Base-by-base conservation (phyloP, 2,888 invertebrate species). In the Druceiella hillmani region DNA sequence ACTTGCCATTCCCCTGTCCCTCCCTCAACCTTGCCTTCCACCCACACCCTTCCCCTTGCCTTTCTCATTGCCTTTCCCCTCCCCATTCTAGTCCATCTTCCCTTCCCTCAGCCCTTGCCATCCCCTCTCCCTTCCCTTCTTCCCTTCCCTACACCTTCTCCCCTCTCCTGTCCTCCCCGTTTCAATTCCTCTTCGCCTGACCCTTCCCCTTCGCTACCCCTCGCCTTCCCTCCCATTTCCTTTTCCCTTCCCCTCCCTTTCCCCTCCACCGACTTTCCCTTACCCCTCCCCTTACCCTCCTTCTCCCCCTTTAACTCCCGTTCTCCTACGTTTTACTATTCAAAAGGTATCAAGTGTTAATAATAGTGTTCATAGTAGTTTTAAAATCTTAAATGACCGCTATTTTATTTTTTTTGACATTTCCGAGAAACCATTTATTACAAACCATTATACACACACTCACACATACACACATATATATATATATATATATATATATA, bases 221-320 rank as follows among this genome's bases (percentile, higher is more conserved):
- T n/a, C 9, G 6, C 9, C 22, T 7, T 20, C 22, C 22, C 22
- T n/a, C 22, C 6, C 22, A 6, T n/a, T 7, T n/a, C 22, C 22
- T 20, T 20, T n/a, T n/a, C 22, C 22, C 22, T 20, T n/a, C 22
- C 22, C 22, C 6, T n/a, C 22, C 22, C 9, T 20, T 20, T 20
- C 22, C 22, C 22, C 22, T 6, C 22, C 22, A 20, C 22, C 22
- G n/a, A 20, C 22, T n/a, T n/a, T 20, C 22, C 22, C 22, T n/a
- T 20, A 6, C 9, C 9, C 22, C 22, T 20, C 6, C 22, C 22
- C 22, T n/a, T n/a, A 20, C 22, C 22, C 22, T 7, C 22, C 22
- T n/a, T 20, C 9, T 20, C 6, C 6, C 22, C 9, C 22, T n/a
- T n/a, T n/a, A 20, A 6, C 22, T 20, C 22, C 22, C 22, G n/a